phyloP scores from a whole-genome alignment of 2,113 vertebrate genomes.

The Laticauda laticaudata region DNA sequence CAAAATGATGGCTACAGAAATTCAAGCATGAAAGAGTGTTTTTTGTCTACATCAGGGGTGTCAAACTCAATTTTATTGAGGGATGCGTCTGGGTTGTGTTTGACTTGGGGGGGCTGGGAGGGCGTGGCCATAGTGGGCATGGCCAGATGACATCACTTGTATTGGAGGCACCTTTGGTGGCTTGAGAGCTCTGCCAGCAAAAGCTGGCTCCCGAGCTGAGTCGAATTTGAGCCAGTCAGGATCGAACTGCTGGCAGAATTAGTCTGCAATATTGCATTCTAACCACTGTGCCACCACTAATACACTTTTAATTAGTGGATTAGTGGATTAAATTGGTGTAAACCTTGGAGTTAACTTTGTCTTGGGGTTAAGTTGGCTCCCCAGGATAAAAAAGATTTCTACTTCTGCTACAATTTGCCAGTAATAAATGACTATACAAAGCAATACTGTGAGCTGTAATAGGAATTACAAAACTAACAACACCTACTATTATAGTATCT shows the following conservation, averaged over 20 bases:
- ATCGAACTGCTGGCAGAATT: background rate
- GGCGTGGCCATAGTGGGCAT: too few species aligned
- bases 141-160: too few species aligned
- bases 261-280: background rate
- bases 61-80: too few species aligned
- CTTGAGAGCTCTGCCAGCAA: too few species aligned
- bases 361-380: too few species aligned
- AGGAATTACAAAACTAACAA: background rate
- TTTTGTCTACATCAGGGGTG: background rate
- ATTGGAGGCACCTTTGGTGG: too few species aligned
- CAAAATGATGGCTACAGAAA: background rate
- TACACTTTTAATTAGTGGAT: background rate
- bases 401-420: background rate
- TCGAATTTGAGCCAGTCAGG: background rate
- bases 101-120: too few species aligned
- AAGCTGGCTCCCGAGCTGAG: background rate
- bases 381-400: background rate
- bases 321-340: background rate
- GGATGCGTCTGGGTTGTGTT: too few species aligned
- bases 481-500: background rate
- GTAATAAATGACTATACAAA: background rate
- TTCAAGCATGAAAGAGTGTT: background rate
- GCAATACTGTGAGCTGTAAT: background rate
- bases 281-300: background rate
- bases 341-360: too few species aligned